Evolutionary conservation across 2,797 vertebrate genomes (phyloP).

Genomic region (Phalanger gymnotis): DNA sequence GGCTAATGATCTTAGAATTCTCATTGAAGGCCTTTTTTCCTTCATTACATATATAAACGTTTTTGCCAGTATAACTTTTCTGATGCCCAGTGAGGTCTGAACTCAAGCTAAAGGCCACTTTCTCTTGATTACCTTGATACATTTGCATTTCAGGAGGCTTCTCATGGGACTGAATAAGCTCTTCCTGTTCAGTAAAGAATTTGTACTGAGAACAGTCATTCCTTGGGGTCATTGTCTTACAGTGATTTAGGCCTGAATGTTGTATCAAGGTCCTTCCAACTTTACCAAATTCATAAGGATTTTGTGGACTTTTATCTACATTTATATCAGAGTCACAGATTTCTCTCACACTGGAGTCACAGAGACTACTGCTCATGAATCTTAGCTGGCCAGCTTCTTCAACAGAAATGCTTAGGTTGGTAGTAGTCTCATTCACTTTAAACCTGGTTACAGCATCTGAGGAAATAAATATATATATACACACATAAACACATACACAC

Average conservation of each 20-base stretch:
- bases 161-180: background rate
- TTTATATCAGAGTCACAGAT: background rate
- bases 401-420: background rate
- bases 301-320: background rate
- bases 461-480: background rate
- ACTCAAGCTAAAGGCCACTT: background rate
- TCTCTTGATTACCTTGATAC: background rate
- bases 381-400: background rate
- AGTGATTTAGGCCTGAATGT: background rate
- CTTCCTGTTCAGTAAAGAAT: background rate
- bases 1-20: background rate
- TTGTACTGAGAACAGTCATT: background rate
- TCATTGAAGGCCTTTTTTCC: background rate
- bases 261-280: background rate
- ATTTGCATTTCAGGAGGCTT: background rate
- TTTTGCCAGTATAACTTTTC: background rate
- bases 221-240: background rate
- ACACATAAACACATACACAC: background rate
- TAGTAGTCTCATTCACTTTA: background rate
- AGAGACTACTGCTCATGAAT: too few species aligned
- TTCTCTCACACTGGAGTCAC: background rate
- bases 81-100: background rate
- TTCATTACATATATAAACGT: background rate
- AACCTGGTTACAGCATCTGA: background rate
- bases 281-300: background rate